Evolutionary conservation across 2,888 invertebrate genomes (phyloP), one percentile per base, ranked within the genome.

Genomic region (Oligia strigilis): DNA sequence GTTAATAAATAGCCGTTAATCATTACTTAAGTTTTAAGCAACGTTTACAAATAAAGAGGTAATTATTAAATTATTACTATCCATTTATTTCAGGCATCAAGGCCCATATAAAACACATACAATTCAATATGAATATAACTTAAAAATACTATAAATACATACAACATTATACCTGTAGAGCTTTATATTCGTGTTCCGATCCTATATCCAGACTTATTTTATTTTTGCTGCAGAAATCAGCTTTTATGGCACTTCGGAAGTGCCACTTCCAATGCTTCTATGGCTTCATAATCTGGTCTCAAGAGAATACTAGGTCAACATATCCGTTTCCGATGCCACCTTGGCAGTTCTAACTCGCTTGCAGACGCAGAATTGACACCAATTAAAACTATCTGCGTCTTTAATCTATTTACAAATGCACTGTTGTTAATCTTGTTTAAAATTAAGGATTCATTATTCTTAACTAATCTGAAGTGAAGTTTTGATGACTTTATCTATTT

Each of bases 261-360:
- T 29, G 29, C 29, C 29, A 29, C 29, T 6, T 75, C 8, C 23
- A 75, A 75, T 69, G 13, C 46, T n/a, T 73, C 8, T 72, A 78
- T 71, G 60, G 70, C 71, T 83, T 77, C 67, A 65, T 74, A 75
- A 29, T 17, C 36, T 62, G 40, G 64, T 67, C 83, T 80, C 77
- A 60, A 3, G 72, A 76, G 84, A 80, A 76, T 70, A 87, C 82
- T 86, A 74, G 87, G 86, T 86, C 80, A 80, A 81, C 71, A 82
- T 77, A 79, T 87, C 83, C 70, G 78, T 75, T 83, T 69, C 74
- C 43, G 67, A 77, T 70, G 77, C 58, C 62, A 72, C 72, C 62
- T 78, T 67, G 40, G 58, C 49, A 36, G 76, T 72, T 86, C 75
- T 79, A 79, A 77, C 66, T 14, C 67, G 29, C 58, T 73, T 8